Conservation (phyloP, 2,113 vertebrate genomes). For the Dromaius novaehollandiae region DNA sequence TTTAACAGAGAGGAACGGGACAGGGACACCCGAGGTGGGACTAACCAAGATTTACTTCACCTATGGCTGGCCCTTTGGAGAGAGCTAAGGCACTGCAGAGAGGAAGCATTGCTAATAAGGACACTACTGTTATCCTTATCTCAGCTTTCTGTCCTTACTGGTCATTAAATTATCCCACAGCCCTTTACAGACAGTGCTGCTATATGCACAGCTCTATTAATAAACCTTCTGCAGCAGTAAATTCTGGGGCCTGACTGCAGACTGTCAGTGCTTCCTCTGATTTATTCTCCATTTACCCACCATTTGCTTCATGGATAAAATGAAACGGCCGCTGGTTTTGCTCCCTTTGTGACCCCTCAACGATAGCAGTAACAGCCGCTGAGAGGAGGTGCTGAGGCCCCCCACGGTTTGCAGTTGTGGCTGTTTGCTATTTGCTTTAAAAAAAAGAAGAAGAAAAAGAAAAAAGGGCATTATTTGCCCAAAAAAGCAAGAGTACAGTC, state of each 20-base stretch:
- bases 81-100: background rate
- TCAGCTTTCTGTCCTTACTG: slow-evolving; percentile 48
- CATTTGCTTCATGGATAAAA: slow-evolving; percentile 10
- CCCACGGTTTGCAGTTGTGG: background rate
- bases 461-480: background rate
- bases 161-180: slow-evolving; percentile 60
- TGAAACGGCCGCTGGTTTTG: background rate
- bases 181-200: background rate
- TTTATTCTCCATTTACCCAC: slow-evolving; percentile 50
- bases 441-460: background rate
- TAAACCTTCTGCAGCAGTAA: slow-evolving; percentile 55
- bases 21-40: background rate
- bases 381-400: background rate
- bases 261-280: slow-evolving; percentile 49
- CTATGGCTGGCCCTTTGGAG: background rate
- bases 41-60: slow-evolving; percentile 6
- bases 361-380: background rate
- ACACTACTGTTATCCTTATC: slow-evolving; percentile 10
- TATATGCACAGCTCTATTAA: slow-evolving; percentile 43
- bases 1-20: background rate
- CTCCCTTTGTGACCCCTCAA: background rate
- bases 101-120: background rate
- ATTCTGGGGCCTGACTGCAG: background rate
- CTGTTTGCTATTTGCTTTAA: background rate
- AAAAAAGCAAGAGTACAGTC: background rate